These are phyloP conservation scores for Galeopterus variegatus DNA, from an alignment of 2,113 vertebrate genomes.

Conservation along the genomic window DNA sequence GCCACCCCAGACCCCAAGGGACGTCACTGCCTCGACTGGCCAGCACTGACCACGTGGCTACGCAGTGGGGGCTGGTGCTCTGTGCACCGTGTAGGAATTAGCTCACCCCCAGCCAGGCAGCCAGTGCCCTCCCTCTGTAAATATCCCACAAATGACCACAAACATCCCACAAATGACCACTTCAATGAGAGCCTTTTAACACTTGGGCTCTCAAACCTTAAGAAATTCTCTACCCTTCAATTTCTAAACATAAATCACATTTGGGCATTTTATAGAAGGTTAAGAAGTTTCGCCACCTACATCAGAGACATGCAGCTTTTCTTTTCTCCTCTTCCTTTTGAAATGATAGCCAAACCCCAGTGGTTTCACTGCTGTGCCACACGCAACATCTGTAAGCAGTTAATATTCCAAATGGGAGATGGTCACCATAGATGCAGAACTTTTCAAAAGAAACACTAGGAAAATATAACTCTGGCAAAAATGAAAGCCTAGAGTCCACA, in stretches of 20 bases:
- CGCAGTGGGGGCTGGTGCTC: not conserved
- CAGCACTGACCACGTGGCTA: not conserved
- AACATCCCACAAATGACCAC: conserved; percentile 45
- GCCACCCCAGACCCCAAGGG: not conserved
- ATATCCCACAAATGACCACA: not conserved
- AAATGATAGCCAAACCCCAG: conserved; percentile 81
- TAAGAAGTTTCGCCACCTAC: conserved; percentile 81
- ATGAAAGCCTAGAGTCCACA: conserved; percentile 74
- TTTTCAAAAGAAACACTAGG: conserved; percentile 88
- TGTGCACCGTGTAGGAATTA: not conserved
- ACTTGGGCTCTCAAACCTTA: conserved; percentile 31
- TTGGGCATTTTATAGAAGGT: conserved; percentile 75
- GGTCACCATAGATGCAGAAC: conserved; percentile 87
- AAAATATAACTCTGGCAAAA: conserved; percentile 87
- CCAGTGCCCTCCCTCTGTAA: not conserved
- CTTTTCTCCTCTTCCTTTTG: conserved; percentile 70
- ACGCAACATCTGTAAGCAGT: conserved; percentile 89
- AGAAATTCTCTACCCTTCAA: conserved; percentile 51
- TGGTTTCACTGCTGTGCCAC: conserved; percentile 80
- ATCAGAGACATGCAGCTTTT: conserved; percentile 49
- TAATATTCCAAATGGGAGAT: conserved; percentile 90
- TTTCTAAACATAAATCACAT: conserved; percentile 81
- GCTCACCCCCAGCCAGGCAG: not conserved
- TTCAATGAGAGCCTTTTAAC: conserved; percentile 32
- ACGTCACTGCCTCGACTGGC: not conserved